A percentile compares a stretch with the other conserved stretches of the same genome.
phyloP scores from a whole-genome alignment of 2,888 invertebrate species.

The Agonum fuliginosum region DNA sequence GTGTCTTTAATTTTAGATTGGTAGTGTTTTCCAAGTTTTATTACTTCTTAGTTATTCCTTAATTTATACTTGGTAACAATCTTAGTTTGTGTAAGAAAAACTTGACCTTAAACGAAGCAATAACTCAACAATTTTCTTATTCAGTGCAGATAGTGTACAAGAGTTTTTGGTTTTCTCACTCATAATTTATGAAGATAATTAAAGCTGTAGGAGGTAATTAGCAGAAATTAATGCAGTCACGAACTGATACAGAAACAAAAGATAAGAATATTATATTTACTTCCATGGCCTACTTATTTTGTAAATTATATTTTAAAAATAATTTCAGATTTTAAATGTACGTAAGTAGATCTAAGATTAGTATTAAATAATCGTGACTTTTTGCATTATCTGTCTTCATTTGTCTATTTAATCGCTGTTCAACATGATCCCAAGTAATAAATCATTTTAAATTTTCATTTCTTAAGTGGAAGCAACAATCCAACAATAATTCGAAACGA shows the following conservation, averaged over 20 bases:
- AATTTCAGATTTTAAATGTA: constrained; percentile 30
- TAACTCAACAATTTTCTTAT: not conserved
- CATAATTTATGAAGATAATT: constrained; percentile 36
- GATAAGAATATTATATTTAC: constrained; percentile 31
- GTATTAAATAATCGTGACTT: constrained; percentile 24
- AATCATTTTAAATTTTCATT: not conserved
- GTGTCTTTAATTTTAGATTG: too few relatives aligned
- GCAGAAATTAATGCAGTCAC: constrained; percentile 48
- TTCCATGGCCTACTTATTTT: constrained; percentile 37
- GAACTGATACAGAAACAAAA: constrained; percentile 39
- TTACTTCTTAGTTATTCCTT: too few relatives aligned
- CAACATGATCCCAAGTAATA: constrained; percentile 2
- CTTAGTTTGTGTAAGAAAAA: too few relatives aligned
- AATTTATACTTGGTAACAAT: too few relatives aligned
- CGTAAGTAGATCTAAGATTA: not conserved
- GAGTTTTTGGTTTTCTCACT: constrained; percentile 1
- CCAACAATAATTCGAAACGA: not conserved
- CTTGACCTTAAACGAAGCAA: not conserved
- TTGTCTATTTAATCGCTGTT: constrained; percentile 7
- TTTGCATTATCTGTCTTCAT: constrained; percentile 11
- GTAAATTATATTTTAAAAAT: constrained; percentile 16
- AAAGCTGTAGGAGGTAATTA: constrained; percentile 21
- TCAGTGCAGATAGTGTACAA: not conserved
- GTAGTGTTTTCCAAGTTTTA: too few relatives aligned
- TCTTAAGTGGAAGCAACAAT: not conserved